Conservation (phyloP, 2,113 vertebrate species). For the Mohoua ochrocephala region DNA sequence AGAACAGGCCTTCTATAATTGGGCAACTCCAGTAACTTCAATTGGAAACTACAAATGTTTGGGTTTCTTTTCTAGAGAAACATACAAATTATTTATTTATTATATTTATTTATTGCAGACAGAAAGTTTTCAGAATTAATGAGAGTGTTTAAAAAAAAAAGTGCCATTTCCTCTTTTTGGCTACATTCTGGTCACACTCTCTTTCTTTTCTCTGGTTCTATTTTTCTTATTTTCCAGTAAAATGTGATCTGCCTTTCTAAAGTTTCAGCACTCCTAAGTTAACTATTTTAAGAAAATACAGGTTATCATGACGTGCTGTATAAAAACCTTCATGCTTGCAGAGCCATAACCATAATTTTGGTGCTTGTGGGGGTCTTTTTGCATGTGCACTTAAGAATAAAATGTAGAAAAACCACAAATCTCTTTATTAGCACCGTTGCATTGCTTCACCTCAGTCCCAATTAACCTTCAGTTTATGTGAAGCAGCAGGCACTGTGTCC, state of each 20-base stretch:
- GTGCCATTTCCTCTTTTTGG: neutral
- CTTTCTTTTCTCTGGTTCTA: fast-evolving
- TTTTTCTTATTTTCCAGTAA: neutral
- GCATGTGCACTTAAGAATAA: neutral
- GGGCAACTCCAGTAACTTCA: neutral
- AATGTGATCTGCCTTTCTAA: neutral
- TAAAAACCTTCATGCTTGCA: neutral
- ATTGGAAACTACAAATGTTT: neutral
- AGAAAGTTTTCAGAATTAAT: neutral
- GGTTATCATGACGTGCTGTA: neutral
- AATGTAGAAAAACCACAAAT: neutral
- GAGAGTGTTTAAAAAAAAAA: neutral
- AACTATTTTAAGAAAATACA: neutral
- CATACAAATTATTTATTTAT: neutral
- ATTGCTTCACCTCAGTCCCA: neutral
- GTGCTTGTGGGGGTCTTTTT: neutral
- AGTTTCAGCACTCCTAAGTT: neutral
- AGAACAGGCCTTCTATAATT: neutral
- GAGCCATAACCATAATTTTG: neutral
- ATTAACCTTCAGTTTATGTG: constrained; percentile 27
- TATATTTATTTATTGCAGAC: neutral
- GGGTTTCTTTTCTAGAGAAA: neutral
- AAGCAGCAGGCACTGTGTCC: neutral
- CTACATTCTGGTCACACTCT: neutral
- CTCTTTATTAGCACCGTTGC: neutral